These are phyloP conservation scores for Nyctibius grandis DNA, from an alignment of 2,797 vertebrate genomes.

Conservation along the genomic window DNA sequence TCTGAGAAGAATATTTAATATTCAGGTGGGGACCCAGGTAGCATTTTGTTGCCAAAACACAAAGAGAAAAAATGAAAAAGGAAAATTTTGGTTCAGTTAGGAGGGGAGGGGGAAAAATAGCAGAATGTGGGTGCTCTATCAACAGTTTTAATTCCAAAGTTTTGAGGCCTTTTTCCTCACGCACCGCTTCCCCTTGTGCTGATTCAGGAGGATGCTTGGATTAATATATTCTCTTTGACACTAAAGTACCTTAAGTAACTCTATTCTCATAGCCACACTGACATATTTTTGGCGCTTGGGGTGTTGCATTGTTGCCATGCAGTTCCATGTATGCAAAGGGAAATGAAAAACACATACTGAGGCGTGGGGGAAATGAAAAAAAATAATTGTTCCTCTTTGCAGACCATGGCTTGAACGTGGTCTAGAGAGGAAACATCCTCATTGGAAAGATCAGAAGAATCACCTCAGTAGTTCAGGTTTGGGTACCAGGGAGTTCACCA, in stretches of 20 bases:
- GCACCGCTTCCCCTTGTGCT: background rate
- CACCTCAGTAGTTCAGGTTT: background rate
- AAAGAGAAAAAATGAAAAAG: background rate
- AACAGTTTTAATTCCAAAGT: background rate
- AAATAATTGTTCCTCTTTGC: background rate
- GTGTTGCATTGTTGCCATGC: background rate
- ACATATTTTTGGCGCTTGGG: background rate
- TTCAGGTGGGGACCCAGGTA: background rate
- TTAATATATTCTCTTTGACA: background rate
- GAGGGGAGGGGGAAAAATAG: background rate
- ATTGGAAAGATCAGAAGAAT: background rate
- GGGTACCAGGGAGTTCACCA: background rate
- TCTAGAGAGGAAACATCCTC: background rate
- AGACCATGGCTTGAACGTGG: background rate
- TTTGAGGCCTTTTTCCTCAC: background rate
- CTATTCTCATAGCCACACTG: background rate
- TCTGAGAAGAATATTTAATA: background rate
- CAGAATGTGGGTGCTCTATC: background rate
- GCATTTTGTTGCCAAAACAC: background rate
- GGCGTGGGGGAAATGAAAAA: background rate
- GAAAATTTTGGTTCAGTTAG: background rate
- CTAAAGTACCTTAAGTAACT: background rate
- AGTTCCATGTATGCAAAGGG: background rate
- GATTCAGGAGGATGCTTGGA: background rate
- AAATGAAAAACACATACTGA: background rate